Evolutionary conservation across 2,797 vertebrate species (phyloP), one percentile per base, ranked within the genome.

Genomic region (Intellagama lesueurii): DNA sequence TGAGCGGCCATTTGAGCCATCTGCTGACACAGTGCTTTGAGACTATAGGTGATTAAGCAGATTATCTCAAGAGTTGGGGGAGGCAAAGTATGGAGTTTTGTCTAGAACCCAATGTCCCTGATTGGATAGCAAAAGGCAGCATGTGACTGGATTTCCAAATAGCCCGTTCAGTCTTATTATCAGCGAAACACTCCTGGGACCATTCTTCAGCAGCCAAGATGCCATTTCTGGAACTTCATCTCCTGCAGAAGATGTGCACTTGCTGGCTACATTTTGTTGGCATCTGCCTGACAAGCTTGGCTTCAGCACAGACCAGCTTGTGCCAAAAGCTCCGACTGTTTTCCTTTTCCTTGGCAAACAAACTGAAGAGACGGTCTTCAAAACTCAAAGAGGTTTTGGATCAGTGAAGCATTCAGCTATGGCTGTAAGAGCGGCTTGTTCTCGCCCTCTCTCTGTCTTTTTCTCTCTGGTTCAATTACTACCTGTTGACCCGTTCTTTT

Each of bases 391-490:
- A 69, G 81, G 44, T 22, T 83, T 88, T 77, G 73, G 81, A 88
- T 83, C 87, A 30, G 40, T 6, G 12, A n/a, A 69, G 81, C 73
- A 30, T 83, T 88, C 87, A 88, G 56, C 60, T 68, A 80, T 32
- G 66, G 47, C 52, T 66, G 35, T 32, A 75, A 44, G 24, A 52
- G 60, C 1, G 1, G 5, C 52, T 68, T 40, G 60, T 52, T 88
- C 87, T 88, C 81, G 30, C 60, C 26, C 44, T 35, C n/a, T 78
- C 7, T 83, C 72, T 77, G 81, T 64, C 60, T 64, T 64, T 14
- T 22, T 17, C 60, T 64, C 7, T 83, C 72, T 52, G 81, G 87
- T 22, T 77, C 30, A 83, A 76, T 52, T 83, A 11, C 16, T 11
- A 28, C 26, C 81, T 77, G 8, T 68, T 68, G 60, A 83, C 69